A percentile compares a stretch with the other conserved stretches of the same genome.
These are phyloP conservation scores for Gadopsis bispinosus DNA, from an alignment of 2,797 vertebrate genomes.

Conservation along the genomic window DNA sequence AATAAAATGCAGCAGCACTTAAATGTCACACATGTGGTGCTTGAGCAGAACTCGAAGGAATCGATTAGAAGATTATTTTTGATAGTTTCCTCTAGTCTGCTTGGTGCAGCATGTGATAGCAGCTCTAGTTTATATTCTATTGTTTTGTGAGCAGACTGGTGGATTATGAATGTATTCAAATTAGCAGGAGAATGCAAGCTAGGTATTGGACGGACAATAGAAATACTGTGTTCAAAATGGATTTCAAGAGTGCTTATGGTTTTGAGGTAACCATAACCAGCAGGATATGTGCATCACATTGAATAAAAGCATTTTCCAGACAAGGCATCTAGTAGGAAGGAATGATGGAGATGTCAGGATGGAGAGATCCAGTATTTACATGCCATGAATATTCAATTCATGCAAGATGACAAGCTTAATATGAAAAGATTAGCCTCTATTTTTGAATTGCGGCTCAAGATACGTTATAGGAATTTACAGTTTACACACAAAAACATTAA, in stretches of 20 bases:
- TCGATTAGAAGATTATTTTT: conserved; percentile 15
- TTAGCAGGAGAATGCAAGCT: conserved; percentile 6
- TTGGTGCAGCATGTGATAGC: background rate
- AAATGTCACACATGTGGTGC: conserved; percentile 17
- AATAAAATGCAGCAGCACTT: background rate
- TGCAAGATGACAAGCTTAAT: background rate
- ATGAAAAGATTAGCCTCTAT: background rate
- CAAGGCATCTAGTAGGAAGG: background rate
- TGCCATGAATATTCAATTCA: background rate
- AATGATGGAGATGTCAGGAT: background rate
- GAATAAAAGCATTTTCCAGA: background rate
- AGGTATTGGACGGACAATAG: background rate
- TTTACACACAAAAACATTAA: background rate
- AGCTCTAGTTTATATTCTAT: background rate
- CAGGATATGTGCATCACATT: conserved; percentile 2
- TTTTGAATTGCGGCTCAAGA: background rate
- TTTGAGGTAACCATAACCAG: conserved; percentile 17
- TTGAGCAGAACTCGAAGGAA: conserved; percentile 4
- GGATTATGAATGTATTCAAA: conserved; percentile 28
- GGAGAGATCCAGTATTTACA: conserved; percentile 18
- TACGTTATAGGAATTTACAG: background rate
- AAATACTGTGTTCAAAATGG: conserved; percentile 5
- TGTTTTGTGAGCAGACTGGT: conserved; percentile 13
- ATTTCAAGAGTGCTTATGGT: background rate
- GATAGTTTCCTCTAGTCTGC: background rate